Conservation (phyloP, 2,113 vertebrate genomes). For the Hiodon tergisus region DNA sequence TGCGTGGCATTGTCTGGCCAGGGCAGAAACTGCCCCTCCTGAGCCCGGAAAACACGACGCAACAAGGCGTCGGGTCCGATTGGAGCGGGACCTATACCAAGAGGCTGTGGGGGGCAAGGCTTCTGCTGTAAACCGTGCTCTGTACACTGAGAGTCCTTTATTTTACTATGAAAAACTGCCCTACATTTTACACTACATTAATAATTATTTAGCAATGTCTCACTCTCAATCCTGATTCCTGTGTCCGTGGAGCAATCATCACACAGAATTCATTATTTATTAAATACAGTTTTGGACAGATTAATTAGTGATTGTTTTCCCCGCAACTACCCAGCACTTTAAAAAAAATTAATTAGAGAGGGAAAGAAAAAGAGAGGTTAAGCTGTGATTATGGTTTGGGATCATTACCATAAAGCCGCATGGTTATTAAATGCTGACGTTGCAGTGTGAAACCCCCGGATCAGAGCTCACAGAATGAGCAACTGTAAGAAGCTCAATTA, state of each 20-base stretch:
- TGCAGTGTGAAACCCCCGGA: conserved; percentile 40
- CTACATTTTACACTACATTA: neutral
- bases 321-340: neutral
- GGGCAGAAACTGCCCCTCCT: too few species aligned
- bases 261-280: neutral
- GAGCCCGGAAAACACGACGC: neutral
- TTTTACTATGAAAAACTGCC: too few species aligned
- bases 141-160: neutral
- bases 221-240: neutral
- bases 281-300: neutral
- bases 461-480: conserved; percentile 59
- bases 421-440: conserved; percentile 53
- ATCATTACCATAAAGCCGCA: conserved; percentile 21
- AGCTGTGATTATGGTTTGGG: conserved; percentile 5
- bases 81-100: neutral
- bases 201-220: neutral
- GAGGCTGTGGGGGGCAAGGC: too few species aligned
- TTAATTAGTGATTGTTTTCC: neutral
- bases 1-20: neutral
- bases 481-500: conserved; percentile 71
- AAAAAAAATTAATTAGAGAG: neutral
- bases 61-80: neutral
- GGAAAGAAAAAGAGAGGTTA: neutral
- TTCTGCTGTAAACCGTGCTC: neutral
- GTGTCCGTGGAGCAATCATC: neutral